These are phyloP conservation scores for Epizoanthus fatuus DNA, from an alignment of 92 coral and sea anemone species.

Conservation along the genomic window DNA sequence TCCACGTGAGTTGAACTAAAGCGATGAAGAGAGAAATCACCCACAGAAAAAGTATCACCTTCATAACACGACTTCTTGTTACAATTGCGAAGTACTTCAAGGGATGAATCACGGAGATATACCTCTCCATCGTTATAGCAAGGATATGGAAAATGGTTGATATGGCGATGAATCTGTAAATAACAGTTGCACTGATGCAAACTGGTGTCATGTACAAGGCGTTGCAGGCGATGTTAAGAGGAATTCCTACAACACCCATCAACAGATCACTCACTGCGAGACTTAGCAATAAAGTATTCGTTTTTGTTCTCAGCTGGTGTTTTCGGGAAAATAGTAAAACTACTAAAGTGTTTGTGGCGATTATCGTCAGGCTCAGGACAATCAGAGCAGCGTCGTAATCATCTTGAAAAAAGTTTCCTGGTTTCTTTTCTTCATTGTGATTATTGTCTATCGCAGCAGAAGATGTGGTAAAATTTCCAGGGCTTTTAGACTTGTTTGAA, in stretches of 20 bases:
- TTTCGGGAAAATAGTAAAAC: constrained; percentile 16
- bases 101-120: constrained; percentile 38
- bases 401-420: constrained; percentile 2
- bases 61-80: constrained; percentile 41
- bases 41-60: constrained; percentile 24
- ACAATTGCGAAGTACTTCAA: constrained; percentile 26
- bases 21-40: constrained; percentile 14
- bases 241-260: constrained; percentile 36
- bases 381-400: constrained; percentile 30
- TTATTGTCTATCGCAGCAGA: not conserved
- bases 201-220: constrained; percentile 8
- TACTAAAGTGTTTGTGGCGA: constrained; percentile 24
- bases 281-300: constrained; percentile 27
- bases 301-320: constrained; percentile 29
- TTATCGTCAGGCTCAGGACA: constrained; percentile 13
- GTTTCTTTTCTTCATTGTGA: not conserved
- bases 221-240: constrained; percentile 35
- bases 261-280: constrained; percentile 33
- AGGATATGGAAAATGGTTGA: constrained; percentile 35
- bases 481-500: not conserved
- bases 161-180: constrained; percentile 38
- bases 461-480: not conserved
- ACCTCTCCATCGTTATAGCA: constrained; percentile 35
- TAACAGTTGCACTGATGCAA: constrained; percentile 26
- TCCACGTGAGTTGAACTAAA: constrained; percentile 29